These are phyloP conservation scores for Corythaeola cristata DNA, from an alignment of 2,113 vertebrate genomes.

Conservation along the genomic window DNA sequence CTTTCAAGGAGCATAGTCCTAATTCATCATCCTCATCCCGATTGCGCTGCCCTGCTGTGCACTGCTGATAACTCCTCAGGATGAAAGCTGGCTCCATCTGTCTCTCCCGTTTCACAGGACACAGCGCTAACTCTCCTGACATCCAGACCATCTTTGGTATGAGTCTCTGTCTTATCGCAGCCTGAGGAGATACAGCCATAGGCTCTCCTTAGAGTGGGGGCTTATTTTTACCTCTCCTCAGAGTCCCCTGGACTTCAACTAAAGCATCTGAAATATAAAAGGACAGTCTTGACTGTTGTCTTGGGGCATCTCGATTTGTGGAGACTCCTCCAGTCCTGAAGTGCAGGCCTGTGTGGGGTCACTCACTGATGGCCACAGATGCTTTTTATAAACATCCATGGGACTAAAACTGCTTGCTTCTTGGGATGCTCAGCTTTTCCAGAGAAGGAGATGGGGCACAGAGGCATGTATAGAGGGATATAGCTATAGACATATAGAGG, in stretches of 20 bases:
- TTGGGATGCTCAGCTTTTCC: background rate
- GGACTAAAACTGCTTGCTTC: background rate
- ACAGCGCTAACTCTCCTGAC: background rate
- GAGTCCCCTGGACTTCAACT: background rate
- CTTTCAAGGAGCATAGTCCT: background rate
- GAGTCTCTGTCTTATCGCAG: conserved; percentile 19
- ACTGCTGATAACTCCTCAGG: background rate
- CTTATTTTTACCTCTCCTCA: conserved; percentile 5
- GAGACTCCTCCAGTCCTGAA: background rate
- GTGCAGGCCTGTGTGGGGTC: background rate
- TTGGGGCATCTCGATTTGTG: background rate
- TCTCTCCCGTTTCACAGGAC: background rate
- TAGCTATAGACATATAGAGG: background rate
- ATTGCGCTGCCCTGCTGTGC: accelerated
- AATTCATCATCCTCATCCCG: background rate
- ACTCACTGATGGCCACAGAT: background rate
- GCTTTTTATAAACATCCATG: background rate
- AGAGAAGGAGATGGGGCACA: background rate
- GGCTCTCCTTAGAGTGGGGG: background rate
- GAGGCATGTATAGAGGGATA: background rate
- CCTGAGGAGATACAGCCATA: background rate
- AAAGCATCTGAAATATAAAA: background rate
- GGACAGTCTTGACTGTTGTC: background rate
- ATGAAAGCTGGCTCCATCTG: background rate
- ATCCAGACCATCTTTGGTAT: conserved; percentile 62